Conservation (phyloP, 2,888 invertebrate genomes). For the Abrostola triplasia region DNA sequence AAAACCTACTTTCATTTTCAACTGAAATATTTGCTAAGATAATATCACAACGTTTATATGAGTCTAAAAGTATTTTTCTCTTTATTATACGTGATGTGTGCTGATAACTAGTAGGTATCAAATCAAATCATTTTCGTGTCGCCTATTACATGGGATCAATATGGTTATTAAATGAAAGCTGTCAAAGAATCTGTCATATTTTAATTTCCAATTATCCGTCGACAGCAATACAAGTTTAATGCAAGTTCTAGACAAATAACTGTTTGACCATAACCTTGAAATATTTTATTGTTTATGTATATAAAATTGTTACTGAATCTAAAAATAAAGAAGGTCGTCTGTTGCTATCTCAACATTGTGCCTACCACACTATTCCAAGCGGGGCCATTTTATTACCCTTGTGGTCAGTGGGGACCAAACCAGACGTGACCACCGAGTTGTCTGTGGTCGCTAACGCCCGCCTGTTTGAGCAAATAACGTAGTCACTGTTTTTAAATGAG, state of each 20-base stretch:
- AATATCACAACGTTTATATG: no score
- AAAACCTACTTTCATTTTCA: no score
- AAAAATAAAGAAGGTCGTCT: conserved; percentile 1
- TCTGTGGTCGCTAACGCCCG: conserved; percentile 13
- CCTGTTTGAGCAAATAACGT: conserved; percentile 8
- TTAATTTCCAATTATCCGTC: background rate
- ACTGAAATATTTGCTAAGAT: no score
- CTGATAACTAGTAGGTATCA: no score
- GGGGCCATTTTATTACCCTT: conserved; percentile 32
- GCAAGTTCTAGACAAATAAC: background rate
- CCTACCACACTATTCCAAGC: conserved; percentile 16
- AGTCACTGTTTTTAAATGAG: conserved; percentile 21
- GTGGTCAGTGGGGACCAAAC: conserved; percentile 14
- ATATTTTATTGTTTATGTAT: conserved; percentile 35
- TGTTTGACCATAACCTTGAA: conserved; percentile 17
- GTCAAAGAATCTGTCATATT: background rate
- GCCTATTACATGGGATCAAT: no score
- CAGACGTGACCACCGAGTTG: conserved; percentile 26
- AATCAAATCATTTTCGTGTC: no score
- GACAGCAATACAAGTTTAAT: background rate
- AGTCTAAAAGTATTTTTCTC: no score
- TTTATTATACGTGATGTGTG: no score
- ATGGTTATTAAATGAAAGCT: no score
- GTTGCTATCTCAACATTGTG: conserved; percentile 14
- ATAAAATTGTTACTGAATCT: conserved; percentile 12